phyloP scores from a whole-genome alignment of 2,888 invertebrate species.

The Drosophila pseudotalamancana region DNA sequence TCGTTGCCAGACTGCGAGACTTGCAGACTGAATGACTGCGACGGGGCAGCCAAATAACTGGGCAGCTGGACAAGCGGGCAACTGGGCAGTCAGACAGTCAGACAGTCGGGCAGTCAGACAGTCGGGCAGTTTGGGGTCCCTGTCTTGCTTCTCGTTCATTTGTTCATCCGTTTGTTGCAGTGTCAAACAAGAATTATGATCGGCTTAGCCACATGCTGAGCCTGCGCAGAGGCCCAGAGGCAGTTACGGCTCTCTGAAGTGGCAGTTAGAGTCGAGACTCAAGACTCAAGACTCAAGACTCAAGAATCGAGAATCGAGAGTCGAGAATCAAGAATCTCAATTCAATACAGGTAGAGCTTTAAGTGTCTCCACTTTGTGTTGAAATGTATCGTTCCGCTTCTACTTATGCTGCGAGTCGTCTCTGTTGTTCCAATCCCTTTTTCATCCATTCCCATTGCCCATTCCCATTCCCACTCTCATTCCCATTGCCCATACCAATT shows the following conservation, averaged over 20 bases:
- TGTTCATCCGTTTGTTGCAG: constrained; percentile 78
- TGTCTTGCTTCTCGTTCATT: constrained; percentile 75
- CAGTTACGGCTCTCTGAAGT: constrained; percentile 45
- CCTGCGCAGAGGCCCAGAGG: constrained; percentile 50
- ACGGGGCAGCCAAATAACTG: constrained; percentile 11
- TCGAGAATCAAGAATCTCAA: constrained; percentile 46
- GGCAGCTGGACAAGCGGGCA: constrained; percentile 11
- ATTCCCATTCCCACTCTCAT: constrained; percentile 17
- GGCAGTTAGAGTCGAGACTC: constrained; percentile 49
- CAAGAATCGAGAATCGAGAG: constrained; percentile 36
- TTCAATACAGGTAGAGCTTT: constrained; percentile 79
- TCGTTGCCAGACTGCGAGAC: constrained; percentile 38
- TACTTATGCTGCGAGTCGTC: constrained; percentile 40
- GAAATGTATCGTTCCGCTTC: constrained; percentile 73
- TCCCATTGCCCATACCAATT: constrained; percentile 28
- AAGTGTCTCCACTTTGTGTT: constrained; percentile 80
- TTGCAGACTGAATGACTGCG: constrained; percentile 47
- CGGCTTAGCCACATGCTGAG: constrained; percentile 84
- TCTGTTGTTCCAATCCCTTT: constrained; percentile 34
- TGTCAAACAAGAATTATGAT: constrained; percentile 84
- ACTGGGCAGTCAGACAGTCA: constrained; percentile 14
- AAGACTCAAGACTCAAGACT: constrained; percentile 33
- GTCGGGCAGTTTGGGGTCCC: constrained; percentile 47
- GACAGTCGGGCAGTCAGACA: constrained; percentile 26
- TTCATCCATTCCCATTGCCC: constrained; percentile 16